Conservation (phyloP, 2,888 invertebrate species). For the Lissocephala sabroskyi region DNA sequence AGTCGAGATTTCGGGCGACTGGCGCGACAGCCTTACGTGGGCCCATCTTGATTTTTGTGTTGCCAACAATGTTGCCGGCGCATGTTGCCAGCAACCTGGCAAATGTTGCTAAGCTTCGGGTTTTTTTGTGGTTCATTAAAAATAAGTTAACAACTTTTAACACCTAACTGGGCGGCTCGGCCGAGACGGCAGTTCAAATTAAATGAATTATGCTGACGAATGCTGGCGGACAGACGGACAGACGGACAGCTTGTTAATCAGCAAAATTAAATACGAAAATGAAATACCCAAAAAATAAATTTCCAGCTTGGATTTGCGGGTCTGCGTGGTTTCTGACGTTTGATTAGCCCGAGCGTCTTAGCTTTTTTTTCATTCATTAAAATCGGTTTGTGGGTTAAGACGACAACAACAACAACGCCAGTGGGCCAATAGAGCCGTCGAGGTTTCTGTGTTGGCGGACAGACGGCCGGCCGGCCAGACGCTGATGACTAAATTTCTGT, state of each 20-base stretch:
- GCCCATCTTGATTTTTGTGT: slow-evolving; percentile 37
- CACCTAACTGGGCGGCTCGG: slow-evolving; percentile 68
- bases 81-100: neutral
- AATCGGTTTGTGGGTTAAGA: neutral
- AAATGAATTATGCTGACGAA: slow-evolving; percentile 3
- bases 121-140: slow-evolving; percentile 52
- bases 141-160: slow-evolving; percentile 70
- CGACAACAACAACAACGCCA: neutral
- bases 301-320: neutral
- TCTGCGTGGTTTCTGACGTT: slow-evolving; percentile 49
- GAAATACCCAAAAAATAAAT: neutral
- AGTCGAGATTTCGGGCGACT: slow-evolving; percentile 32
- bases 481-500: too few species aligned
- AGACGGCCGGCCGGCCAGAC: neutral
- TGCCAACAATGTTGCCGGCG: slow-evolving; percentile 2
- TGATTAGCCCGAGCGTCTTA: slow-evolving; percentile 43
- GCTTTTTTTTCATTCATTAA: too few species aligned
- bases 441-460: slow-evolving; percentile 16
- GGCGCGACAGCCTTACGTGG: slow-evolving; percentile 24
- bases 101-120: slow-evolving; percentile 6
- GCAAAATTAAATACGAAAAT: slow-evolving; percentile 59
- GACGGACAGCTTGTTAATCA: slow-evolving; percentile 53
- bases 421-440: neutral
- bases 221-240: neutral
- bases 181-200: slow-evolving; percentile 30